Evolutionary conservation across 2,797 vertebrate species (phyloP).

Genomic region (Pseudopleuronectes americanus): DNA sequence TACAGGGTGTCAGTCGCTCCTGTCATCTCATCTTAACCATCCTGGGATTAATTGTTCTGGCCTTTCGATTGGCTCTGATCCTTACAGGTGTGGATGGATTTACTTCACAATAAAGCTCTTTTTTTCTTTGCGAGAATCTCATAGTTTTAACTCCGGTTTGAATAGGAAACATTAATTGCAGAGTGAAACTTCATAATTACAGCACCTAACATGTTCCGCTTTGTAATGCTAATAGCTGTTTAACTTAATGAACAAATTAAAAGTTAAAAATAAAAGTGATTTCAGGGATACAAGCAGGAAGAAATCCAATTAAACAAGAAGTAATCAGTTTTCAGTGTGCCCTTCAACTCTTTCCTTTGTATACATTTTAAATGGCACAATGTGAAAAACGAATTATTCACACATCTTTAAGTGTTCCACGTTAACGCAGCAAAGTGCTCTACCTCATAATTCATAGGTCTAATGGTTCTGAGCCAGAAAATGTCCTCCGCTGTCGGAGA

Average conservation of each 20-base stretch:
- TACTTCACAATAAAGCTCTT: constrained; percentile 7
- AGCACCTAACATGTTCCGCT: background rate
- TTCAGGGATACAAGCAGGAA: background rate
- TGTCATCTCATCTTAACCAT: constrained; percentile 64
- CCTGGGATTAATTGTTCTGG: constrained; percentile 68
- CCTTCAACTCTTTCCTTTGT: constrained; percentile 13
- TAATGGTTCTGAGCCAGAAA: constrained; percentile 33
- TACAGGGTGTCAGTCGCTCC: constrained; percentile 66
- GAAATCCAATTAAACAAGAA: background rate
- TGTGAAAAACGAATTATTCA: constrained; percentile 50
- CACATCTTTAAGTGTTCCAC: constrained; percentile 35
- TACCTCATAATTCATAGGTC: constrained; percentile 33
- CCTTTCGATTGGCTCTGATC: constrained; percentile 42
- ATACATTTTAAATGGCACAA: constrained; percentile 15
- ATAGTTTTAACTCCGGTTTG: constrained; percentile 17
- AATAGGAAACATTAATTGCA: constrained; percentile 31
- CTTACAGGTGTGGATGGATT: constrained; percentile 53
- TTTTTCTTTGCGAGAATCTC: constrained; percentile 13
- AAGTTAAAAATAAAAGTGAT: constrained; percentile 3
- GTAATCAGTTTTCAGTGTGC: background rate
- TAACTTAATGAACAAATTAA: constrained; percentile 28
- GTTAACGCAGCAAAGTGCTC: constrained; percentile 17
- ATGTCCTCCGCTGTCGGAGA: constrained; percentile 11
- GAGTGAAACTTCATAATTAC: constrained; percentile 31
- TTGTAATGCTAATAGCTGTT: constrained; percentile 6